A percentile compares a stretch with the other conserved stretches of the same genome.
phyloP scores from a whole-genome alignment of 2,113 vertebrate genomes.

The Hippocampus barbouri region DNA sequence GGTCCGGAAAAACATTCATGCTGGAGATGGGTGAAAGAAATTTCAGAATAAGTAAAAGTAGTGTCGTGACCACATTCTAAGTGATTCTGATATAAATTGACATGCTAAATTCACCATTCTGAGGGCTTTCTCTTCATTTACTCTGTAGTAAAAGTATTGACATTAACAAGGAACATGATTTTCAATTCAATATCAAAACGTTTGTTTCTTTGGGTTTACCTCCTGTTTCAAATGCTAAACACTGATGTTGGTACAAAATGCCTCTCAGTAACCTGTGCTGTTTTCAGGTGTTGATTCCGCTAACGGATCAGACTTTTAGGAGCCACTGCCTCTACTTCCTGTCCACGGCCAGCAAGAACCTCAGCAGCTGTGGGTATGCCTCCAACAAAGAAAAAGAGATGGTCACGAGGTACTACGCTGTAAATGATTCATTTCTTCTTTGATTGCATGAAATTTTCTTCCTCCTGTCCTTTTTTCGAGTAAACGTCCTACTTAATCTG shows the following conservation, averaged over 20 bases:
- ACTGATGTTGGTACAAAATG: neutral
- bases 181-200: neutral
- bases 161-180: too few relatives aligned
- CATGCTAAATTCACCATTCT: too few relatives aligned
- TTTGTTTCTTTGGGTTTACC: neutral
- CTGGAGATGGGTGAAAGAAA: neutral
- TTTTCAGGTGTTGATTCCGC: constrained; percentile 84
- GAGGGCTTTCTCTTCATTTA: too few relatives aligned
- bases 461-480: constrained; percentile 14
- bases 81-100: too few relatives aligned
- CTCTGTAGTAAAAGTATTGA: too few relatives aligned
- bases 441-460: constrained; percentile 9
- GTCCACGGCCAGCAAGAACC: constrained; percentile 86
- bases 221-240: neutral
- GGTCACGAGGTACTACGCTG: constrained; percentile 83
- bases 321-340: constrained; percentile 95
- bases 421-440: neutral
- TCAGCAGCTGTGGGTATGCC: constrained; percentile 92
- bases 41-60: too few relatives aligned
- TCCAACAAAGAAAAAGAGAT: constrained; percentile 98
- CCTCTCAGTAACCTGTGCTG: constrained; percentile 1
- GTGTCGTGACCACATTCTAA: too few relatives aligned
- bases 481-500: constrained; percentile 24
- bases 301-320: constrained; percentile 92
- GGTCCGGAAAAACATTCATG: constrained; percentile 67